Evolutionary conservation across 2,113 vertebrate species (phyloP), one percentile per base, ranked within the genome.

Genomic region (Polyodon spathula): DNA sequence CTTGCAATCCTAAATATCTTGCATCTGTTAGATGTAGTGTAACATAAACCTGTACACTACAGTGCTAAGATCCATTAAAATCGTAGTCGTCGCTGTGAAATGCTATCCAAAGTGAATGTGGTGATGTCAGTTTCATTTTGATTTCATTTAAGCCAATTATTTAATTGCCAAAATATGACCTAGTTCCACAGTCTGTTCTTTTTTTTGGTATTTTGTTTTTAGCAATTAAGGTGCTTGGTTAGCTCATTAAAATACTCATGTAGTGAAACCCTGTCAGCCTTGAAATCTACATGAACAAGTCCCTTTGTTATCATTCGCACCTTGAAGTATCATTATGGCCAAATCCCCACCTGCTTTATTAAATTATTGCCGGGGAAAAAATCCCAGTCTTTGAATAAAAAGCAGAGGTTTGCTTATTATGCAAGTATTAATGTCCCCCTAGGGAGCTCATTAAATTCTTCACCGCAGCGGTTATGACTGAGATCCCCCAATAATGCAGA

Each of bases 371-470:
- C 59, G 64, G 60, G 46, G 67, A 44, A 37, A 68, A 69, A 75
- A 69, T 27, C 27, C 27, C 56, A 67, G 68, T 79, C 76, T 83
- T 82, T 52, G 76, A 76, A 77, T 64, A 81, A 82, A 82, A 70
- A 60, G 59, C 61, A 65, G 66, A 75, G 71, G 43, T 72, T 74
- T 82, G 79, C 82, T 88, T 83, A 77, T 80, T 80, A 75, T 78
- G 78, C 66, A 72, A 59, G 65, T 71, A 61, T 74, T 81, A 86
- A 87, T 76, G 73, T 73, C 11, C 75, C 76, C 71, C 73, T 68
- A 60, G 58, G 76, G 78, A 87, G 74, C 81, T 87, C 79, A 89
- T 90, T 82, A 86, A 77, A 84, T 76, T 75, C 75, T 77, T 76
- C 68, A 72, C 77, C 37, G 54, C 71, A 75, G 69, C 68, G 79